Evolutionary conservation across 2,797 vertebrate species (phyloP).

Genomic region (Cirrhinus molitorella): DNA sequence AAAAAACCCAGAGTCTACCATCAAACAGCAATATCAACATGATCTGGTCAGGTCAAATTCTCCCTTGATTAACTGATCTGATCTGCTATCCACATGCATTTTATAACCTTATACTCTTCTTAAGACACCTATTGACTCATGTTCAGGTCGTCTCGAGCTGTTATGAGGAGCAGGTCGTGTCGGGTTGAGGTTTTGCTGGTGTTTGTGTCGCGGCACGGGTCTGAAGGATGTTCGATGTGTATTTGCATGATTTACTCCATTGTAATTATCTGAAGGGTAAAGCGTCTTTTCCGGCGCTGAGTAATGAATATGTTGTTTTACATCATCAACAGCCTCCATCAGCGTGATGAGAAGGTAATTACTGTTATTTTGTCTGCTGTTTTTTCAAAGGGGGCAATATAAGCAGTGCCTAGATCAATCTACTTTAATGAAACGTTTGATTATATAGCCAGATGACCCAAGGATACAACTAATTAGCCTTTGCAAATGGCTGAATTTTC

Average conservation of each 20-base stretch:
- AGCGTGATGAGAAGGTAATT: conserved; percentile 40
- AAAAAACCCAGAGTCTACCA: background rate
- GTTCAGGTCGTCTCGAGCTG: background rate
- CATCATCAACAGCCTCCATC: conserved; percentile 40
- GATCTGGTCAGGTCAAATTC: background rate
- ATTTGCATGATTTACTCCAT: conserved; percentile 30
- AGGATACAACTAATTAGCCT: conserved; percentile 30
- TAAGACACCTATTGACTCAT: background rate
- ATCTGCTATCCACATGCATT: background rate
- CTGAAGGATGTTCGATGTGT: conserved; percentile 2
- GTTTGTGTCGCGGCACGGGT: background rate
- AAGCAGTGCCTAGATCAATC: conserved; percentile 19
- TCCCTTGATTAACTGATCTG: background rate
- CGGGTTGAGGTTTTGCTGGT: background rate
- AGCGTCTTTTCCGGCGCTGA: conserved; percentile 13
- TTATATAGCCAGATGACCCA: conserved; percentile 29
- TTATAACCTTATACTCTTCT: background rate
- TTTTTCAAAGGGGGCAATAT: conserved; percentile 15
- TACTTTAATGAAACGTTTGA: conserved; percentile 25
- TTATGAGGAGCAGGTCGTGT: background rate
- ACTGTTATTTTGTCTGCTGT: conserved; percentile 20
- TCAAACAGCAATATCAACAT: background rate
- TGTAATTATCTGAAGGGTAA: conserved; percentile 44
- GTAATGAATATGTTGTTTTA: conserved; percentile 41
- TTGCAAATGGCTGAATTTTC: conserved; percentile 7